Base-by-base conservation (phyloP, 2,113 vertebrate genomes). In the Turdus rufiventris region DNA sequence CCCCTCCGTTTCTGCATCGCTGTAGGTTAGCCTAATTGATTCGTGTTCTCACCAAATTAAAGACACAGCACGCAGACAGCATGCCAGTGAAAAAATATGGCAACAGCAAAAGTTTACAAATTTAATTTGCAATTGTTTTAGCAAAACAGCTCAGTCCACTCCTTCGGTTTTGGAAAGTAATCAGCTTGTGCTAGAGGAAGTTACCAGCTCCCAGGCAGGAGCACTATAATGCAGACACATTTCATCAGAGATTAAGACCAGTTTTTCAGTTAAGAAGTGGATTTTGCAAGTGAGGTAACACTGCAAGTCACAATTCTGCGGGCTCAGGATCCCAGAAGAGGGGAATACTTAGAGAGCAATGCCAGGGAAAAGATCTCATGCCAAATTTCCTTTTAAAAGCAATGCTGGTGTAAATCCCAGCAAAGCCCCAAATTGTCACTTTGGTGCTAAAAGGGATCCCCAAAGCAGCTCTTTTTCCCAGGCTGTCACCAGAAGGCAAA, bases 141-240 rank as follows among this genome's bases (percentile, higher is more conserved):
- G 96, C 94, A 97, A 97, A 98, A 98, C 97, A 97, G 94, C 93
- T 97, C 93, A 94, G 97, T 97, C 96, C 96, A 97, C 95, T 97
- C 96, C 95, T 97, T 97, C 75, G 70, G 89, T 92, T 97, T 94
- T 97, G 97, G 96, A 97, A 97, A 97, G 93, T 95, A 83, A 94
- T 97, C 89, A 93, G 96, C 96, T 96, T 38, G 2, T 85, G 89
- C 92, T 96, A 97, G 92, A 97, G 95, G 72, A 90, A 97, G 97
- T 96, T 94, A 94, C 79, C 76, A 87, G 72, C 91, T 89, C 87
- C 86, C 85, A 89, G 65, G 58, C 61, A 89, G 15, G 9, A 96
- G 85, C 75, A 81, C 58, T 57, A 24, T 8, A 83, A 82, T 21
- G 0, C 74, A 89, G 65, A 56, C 34, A 28, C 66, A 71, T 95